Percentiles rank a stretch among this genome's conserved stretches.
These are phyloP conservation scores for Rotaria magnacalcarata DNA, from an alignment of 2,888 invertebrate species.

Conservation along the genomic window DNA sequence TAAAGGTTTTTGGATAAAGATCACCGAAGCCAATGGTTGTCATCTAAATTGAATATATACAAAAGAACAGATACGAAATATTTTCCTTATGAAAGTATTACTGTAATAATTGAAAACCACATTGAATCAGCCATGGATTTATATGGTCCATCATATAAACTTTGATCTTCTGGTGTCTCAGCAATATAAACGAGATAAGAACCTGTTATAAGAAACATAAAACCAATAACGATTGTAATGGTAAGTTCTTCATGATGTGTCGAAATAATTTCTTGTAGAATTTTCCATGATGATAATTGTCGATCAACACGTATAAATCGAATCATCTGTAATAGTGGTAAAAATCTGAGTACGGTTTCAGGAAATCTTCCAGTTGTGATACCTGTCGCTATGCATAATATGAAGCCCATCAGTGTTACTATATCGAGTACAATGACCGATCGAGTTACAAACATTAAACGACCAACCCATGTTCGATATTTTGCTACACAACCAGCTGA, in stretches of 20 bases:
- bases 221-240: constrained; percentile 13
- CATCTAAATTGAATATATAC: neutral
- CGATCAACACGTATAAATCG: constrained; percentile 45
- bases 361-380: neutral
- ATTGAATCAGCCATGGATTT: constrained; percentile 20
- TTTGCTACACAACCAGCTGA: constrained; percentile 35
- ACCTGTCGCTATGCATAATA: neutral
- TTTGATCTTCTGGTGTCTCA: neutral
- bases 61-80: neutral
- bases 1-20: constrained; percentile 40
- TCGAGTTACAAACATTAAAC: neutral
- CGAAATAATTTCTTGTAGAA: constrained; percentile 36
- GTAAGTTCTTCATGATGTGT: constrained; percentile 41
- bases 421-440: neutral
- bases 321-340: constrained; percentile 42
- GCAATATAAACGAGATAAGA: constrained; percentile 11
- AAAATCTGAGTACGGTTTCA: neutral
- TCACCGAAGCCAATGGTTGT: constrained; percentile 36
- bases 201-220: constrained; percentile 22
- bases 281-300: constrained; percentile 42
- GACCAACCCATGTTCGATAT: neutral
- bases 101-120: neutral
- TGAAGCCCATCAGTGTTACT: neutral
- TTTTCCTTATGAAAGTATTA: neutral
- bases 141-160: neutral